These are phyloP conservation scores for Ptyas mucosa DNA, from an alignment of 2,113 vertebrate species.

Conservation along the genomic window DNA sequence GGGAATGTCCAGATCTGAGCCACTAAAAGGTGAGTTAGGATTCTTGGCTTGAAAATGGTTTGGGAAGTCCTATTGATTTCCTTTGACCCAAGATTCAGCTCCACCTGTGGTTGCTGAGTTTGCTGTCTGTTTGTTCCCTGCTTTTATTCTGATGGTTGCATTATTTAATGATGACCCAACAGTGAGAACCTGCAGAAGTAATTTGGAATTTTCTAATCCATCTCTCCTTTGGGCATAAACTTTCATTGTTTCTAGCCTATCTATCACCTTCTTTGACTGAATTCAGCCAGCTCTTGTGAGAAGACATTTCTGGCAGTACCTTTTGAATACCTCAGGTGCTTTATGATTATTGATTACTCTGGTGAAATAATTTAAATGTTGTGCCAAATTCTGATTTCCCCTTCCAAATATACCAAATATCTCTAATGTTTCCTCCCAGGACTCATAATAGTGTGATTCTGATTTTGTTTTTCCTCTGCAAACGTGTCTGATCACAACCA, in stretches of 20 bases:
- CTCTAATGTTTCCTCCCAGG: background rate
- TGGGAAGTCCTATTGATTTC: background rate
- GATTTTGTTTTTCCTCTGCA: background rate
- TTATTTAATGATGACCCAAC: background rate
- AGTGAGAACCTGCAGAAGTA: background rate
- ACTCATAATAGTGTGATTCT: background rate
- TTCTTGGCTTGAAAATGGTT: background rate
- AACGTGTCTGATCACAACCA: background rate
- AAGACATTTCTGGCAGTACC: background rate
- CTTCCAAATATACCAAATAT: background rate
- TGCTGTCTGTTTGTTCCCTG: background rate
- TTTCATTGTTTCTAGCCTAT: background rate
- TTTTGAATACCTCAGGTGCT: background rate
- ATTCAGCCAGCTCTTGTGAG: background rate
- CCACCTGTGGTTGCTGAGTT: background rate
- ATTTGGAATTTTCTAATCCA: background rate
- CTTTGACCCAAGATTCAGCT: background rate
- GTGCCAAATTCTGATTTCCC: background rate
- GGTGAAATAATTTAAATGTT: background rate
- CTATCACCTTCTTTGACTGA: background rate
- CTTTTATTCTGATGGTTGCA: background rate
- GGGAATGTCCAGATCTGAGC: background rate
- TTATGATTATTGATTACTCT: background rate
- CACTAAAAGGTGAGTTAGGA: background rate
- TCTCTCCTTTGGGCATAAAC: background rate